Evolutionary conservation across 2,797 vertebrate species (phyloP), one percentile per base, ranked within the genome.

Genomic region (Podargus strigoides): DNA sequence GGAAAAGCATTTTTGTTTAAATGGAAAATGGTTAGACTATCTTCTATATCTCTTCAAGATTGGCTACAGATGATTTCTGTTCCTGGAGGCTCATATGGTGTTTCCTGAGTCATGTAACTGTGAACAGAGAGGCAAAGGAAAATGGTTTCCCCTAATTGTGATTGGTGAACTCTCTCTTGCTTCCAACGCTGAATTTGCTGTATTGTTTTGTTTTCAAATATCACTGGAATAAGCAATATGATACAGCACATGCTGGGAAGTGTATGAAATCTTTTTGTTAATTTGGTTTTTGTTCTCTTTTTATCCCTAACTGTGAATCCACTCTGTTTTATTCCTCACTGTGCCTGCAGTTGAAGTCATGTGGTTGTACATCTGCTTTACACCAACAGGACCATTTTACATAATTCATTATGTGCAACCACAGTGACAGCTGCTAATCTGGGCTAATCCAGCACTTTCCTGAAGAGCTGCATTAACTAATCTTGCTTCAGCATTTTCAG

Each of bases 281-380:
- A 9, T 10, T 21, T 11, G 41, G 5, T 12, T 9, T 24, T 60
- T 66, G 37, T 50, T 11, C 46, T 70, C 41, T 30, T 74, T 10
- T 41, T 41, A 41, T 12, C 6, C 18, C 47, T 66, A 15, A 23
- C 69, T 84, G 17, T 14, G 89, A 82, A 88, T 78, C 82, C 37
- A 58, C 18, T 55, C 36, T 39, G 22, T 73, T 92, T 94, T 86
- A 85, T 94, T 95, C 79, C 78, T 87, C 53, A 36, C 52, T 63
- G 30, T 79, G 64, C 86, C 91, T 91, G 79, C 80, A 94, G 93
- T 93, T 85, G 75, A 94, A 93, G 82, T 92, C 72, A 94, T 79
- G 90, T 82, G 95, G 59, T 41, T 2, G 13, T 93, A 70, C 89
- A 94, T 95, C 88, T 95, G 94, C 86, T 85, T 90, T 73, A 89